Evolutionary conservation across 2,797 vertebrate genomes (phyloP).

Genomic region (Coregonus suidteri): DNA sequence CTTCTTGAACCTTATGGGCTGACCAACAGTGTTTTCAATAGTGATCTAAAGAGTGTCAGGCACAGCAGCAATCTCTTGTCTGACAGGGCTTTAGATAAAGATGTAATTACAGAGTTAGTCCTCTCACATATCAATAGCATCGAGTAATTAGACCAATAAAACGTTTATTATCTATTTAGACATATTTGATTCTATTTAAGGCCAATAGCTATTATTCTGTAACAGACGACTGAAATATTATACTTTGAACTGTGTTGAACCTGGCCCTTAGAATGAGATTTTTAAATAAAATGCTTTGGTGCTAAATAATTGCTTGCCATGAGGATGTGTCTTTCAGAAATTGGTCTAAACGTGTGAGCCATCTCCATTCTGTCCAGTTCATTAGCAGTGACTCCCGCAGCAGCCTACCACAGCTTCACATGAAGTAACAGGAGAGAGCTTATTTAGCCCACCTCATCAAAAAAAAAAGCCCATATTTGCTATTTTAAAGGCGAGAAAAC

Average conservation of each 20-base stretch:
- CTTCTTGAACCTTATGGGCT: background rate
- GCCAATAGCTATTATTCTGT: constrained; percentile 34
- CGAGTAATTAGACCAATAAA: constrained; percentile 26
- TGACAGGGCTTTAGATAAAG: constrained; percentile 11
- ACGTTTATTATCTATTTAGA: constrained; percentile 43
- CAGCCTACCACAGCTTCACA: background rate
- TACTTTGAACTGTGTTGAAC: constrained; percentile 17
- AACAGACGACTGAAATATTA: constrained; percentile 10
- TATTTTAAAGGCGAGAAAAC: constrained; percentile 6
- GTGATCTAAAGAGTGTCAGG: background rate
- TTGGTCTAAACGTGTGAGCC: constrained; percentile 1
- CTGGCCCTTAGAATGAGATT: background rate
- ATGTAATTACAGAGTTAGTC: background rate
- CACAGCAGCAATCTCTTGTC: background rate
- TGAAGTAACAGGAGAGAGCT: background rate
- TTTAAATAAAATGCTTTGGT: background rate
- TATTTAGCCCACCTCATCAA: background rate
- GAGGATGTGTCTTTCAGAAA: background rate
- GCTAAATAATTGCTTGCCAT: background rate
- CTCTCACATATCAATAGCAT: constrained; percentile 24
- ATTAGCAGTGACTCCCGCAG: background rate
- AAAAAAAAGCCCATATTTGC: constrained; percentile 9
- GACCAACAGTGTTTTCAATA: background rate
- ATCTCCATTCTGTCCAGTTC: background rate
- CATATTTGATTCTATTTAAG: constrained; percentile 33